These are phyloP conservation scores for Acipenser oxyrinchus DNA, from an alignment of 2,797 vertebrate species.

Conservation along the genomic window DNA sequence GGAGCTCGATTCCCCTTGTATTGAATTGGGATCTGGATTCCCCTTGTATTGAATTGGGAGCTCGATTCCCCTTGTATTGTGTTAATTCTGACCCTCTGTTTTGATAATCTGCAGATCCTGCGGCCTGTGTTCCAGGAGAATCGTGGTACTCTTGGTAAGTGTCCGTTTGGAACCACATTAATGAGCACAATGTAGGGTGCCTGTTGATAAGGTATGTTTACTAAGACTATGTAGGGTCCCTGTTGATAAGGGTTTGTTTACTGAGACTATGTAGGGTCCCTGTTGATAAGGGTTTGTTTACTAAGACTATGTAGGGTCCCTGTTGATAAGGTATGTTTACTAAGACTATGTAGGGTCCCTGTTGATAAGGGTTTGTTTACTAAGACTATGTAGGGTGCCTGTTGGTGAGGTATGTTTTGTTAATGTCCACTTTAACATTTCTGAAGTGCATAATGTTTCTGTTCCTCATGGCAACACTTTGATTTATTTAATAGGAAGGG, in stretches of 20 bases:
- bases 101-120: slow-evolving; percentile 61
- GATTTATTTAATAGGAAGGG: slow-evolving; percentile 1
- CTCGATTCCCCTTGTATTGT: too few species aligned
- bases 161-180: neutral
- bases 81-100: too few species aligned
- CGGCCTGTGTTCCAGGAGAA: slow-evolving; percentile 79
- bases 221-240: neutral
- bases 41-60: too few species aligned
- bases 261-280: neutral
- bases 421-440: neutral
- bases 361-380: too few species aligned
- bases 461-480: neutral
- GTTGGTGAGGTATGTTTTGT: neutral
- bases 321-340: neutral
- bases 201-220: neutral
- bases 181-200: neutral
- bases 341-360: neutral
- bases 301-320: neutral
- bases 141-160: slow-evolving; percentile 67
- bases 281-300: neutral
- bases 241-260: too few species aligned
- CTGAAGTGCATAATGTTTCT: neutral
- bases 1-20: too few species aligned
- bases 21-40: too few species aligned
- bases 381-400: neutral